phyloP scores from a whole-genome alignment of 2,888 invertebrate genomes.

The Electrophaes corylata region DNA sequence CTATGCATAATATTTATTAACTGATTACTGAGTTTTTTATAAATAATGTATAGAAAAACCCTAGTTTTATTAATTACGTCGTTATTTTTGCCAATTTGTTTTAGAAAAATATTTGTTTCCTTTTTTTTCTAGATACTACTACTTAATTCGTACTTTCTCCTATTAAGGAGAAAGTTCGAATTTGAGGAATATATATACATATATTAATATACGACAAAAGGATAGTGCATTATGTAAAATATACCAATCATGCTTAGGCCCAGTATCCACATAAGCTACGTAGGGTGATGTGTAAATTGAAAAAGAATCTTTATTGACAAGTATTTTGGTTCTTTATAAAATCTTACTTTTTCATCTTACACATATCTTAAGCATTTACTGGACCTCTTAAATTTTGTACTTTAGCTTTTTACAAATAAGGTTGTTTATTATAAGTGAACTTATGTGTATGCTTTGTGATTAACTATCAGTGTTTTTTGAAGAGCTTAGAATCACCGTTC shows the following conservation, averaged over 20 bases:
- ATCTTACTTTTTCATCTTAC: not conserved
- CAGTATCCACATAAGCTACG: not conserved
- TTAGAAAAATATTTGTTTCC: too few species aligned
- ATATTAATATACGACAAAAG: constrained; percentile 6
- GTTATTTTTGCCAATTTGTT: too few species aligned
- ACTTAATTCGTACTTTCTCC: too few species aligned
- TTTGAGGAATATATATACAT: not conserved
- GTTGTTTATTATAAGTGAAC: constrained; percentile 5
- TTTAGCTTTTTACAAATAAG: constrained; percentile 4
- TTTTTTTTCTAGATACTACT: too few species aligned
- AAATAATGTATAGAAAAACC: too few species aligned
- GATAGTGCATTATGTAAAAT: constrained; percentile 3
- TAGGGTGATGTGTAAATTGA: not conserved
- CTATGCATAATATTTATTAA: too few species aligned
- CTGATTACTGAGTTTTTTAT: too few species aligned
- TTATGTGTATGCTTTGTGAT: not conserved
- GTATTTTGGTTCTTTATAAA: not conserved
- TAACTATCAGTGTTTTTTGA: not conserved
- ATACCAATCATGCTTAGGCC: constrained; percentile 8
- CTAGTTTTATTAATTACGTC: too few species aligned
- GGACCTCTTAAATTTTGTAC: constrained; percentile 2
- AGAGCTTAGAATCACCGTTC: not conserved
- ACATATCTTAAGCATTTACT: not conserved
- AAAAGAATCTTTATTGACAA: not conserved
- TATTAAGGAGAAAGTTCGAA: not conserved